Percentiles rank a stretch among this genome's conserved stretches.
phyloP scores from a whole-genome alignment of 2,113 vertebrate genomes.

The Mobula hypostoma region DNA sequence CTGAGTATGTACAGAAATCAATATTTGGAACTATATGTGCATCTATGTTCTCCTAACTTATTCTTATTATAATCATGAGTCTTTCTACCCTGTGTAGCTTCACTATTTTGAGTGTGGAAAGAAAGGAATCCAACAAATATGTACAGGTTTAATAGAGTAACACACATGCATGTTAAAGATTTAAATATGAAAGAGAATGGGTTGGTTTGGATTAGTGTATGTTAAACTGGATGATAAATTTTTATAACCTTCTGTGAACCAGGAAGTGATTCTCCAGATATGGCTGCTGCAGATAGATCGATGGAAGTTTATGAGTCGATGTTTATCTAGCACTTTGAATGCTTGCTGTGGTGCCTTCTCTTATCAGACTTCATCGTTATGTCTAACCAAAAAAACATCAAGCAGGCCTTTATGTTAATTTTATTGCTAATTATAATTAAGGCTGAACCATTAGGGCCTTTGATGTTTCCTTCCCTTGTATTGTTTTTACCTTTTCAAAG shows the following conservation, averaged over 20 bases:
- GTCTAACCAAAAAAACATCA: constrained; percentile 59
- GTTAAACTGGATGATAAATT: constrained; percentile 55
- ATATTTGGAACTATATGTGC: background rate
- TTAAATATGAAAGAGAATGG: background rate
- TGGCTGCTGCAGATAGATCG: constrained; percentile 46
- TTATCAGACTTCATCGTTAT: constrained; percentile 70
- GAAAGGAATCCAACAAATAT: background rate
- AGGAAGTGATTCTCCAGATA: constrained; percentile 52
- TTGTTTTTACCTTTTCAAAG: constrained; percentile 12
- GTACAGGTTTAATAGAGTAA: background rate
- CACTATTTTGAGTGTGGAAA: background rate
- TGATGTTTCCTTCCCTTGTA: constrained; percentile 19
- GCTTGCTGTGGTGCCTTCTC: constrained; percentile 63
- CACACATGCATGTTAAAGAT: background rate
- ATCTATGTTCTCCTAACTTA: background rate
- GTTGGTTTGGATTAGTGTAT: constrained; percentile 40
- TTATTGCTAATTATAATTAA: constrained; percentile 46
- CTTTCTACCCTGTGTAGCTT: background rate
- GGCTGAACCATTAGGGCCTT: constrained; percentile 25
- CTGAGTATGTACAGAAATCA: background rate
- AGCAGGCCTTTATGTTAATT: constrained; percentile 47
- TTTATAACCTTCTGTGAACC: constrained; percentile 54
- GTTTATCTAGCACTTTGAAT: constrained; percentile 66
- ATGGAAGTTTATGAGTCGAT: constrained; percentile 61
- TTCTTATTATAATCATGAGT: background rate